Conservation (phyloP, 2,888 invertebrate genomes). For the Linyphia triangularis region DNA sequence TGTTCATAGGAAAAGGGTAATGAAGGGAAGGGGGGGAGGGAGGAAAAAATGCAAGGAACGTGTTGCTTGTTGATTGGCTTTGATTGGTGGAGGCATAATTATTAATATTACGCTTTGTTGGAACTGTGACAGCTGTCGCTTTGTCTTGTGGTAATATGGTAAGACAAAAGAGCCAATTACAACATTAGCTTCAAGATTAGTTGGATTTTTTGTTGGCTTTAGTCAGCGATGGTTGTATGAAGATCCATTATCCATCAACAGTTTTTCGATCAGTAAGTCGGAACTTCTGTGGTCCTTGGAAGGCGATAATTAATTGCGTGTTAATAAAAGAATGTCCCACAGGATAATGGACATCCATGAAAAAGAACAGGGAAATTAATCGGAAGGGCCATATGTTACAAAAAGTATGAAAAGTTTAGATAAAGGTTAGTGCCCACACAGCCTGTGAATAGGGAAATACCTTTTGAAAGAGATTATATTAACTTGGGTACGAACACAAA, state of each 20-base stretch:
- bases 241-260: neutral
- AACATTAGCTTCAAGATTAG: slow-evolving; percentile 49
- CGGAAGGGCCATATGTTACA: slow-evolving; percentile 37
- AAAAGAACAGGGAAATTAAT: slow-evolving; percentile 31
- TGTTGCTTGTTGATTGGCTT: slow-evolving; percentile 37
- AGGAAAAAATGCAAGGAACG: neutral
- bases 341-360: slow-evolving; percentile 22
- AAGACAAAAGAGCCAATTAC: slow-evolving; percentile 59
- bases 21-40: neutral
- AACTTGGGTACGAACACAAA: neutral
- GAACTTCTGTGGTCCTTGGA: slow-evolving; percentile 16
- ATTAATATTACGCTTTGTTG: slow-evolving; percentile 66
- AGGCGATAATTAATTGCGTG: slow-evolving; percentile 26
- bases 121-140: slow-evolving; percentile 57
- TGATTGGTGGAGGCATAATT: slow-evolving; percentile 56
- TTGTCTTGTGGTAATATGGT: slow-evolving; percentile 61
- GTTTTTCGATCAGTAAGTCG: neutral
- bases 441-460: neutral
- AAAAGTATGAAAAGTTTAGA: slow-evolving; percentile 31
- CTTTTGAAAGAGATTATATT: neutral
- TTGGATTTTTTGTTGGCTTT: slow-evolving; percentile 37
- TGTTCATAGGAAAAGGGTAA: neutral
- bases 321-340: slow-evolving; percentile 20
- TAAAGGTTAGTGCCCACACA: slow-evolving; percentile 6
- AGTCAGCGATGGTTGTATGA: neutral